phyloP scores from a whole-genome alignment of 2,888 invertebrate genomes.

The Drosophila pegasa region DNA sequence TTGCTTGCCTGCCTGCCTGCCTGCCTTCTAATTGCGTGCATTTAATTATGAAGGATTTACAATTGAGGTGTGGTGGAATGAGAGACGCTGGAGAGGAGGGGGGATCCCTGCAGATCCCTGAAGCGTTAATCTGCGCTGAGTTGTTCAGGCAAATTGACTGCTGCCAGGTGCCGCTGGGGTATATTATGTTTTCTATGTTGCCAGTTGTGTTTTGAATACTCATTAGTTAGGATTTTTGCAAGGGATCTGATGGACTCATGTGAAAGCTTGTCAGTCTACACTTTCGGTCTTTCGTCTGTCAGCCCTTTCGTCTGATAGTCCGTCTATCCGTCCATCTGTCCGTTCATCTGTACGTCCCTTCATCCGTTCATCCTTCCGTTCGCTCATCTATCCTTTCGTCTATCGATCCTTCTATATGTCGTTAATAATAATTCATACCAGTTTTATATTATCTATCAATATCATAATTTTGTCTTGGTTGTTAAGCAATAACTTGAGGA shows the following conservation, averaged over 20 bases:
- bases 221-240: not conserved
- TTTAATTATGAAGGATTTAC: slow-evolving; percentile 54
- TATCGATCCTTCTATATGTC: no score
- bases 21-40: slow-evolving; percentile 49
- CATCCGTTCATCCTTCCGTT: no score
- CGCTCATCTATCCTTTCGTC: no score
- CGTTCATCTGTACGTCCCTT: not conserved
- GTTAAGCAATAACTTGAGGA: no score
- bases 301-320: not conserved
- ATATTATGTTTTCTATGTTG: slow-evolving; percentile 12
- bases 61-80: not conserved
- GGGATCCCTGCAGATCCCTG: slow-evolving; percentile 19
- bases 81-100: not conserved
- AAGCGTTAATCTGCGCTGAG: slow-evolving; percentile 60
- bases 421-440: no score
- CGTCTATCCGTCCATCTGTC: not conserved
- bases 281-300: no score
- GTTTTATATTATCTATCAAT: no score
- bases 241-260: not conserved
- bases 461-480: no score
- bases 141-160: slow-evolving; percentile 63
- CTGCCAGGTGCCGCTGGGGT: slow-evolving; percentile 19
- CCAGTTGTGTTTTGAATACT: slow-evolving; percentile 2
- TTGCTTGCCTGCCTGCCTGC: slow-evolving; percentile 10
- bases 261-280: not conserved